Conservation (phyloP, 2,888 invertebrate species). For the Colostygia pectinataria region DNA sequence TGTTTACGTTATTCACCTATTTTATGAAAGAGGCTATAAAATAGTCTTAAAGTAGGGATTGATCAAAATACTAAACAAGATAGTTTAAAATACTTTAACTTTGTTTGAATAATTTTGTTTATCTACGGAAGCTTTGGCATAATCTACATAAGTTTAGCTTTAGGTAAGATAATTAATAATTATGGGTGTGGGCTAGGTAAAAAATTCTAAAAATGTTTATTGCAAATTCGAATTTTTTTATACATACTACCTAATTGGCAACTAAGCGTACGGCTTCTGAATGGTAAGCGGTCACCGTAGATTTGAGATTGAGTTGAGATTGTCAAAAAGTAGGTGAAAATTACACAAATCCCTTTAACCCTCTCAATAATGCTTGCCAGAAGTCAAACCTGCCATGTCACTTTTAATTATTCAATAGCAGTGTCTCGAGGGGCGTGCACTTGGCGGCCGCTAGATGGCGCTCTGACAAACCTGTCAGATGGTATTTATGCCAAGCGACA, state of each 20-base stretch:
- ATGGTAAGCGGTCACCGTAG: too few relatives aligned
- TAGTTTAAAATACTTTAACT: neutral
- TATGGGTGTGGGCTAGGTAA: too few relatives aligned
- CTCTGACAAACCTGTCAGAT: conserved; percentile 15
- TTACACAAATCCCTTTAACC: too few relatives aligned
- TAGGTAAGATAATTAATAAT: too few relatives aligned
- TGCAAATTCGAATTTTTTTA: too few relatives aligned
- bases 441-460: conserved; percentile 21
- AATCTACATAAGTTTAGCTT: neutral
- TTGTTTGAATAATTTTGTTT: neutral
- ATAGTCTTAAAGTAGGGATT: conserved; percentile 8
- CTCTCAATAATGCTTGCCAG: neutral
- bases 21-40: conserved; percentile 20
- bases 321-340: too few relatives aligned
- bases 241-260: too few relatives aligned
- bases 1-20: conserved; percentile 30
- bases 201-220: too few relatives aligned
- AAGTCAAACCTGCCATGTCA: conserved; percentile 8
- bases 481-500: conserved; percentile 8
- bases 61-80: conserved; percentile 6
- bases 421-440: conserved; percentile 9
- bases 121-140: neutral
- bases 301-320: too few relatives aligned
- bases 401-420: conserved; percentile 6
- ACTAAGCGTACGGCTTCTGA: too few relatives aligned